Evolutionary conservation across 1,140 invertebrate genomes (phyloP).

Genomic region (Aphaenogaster rudis): DNA sequence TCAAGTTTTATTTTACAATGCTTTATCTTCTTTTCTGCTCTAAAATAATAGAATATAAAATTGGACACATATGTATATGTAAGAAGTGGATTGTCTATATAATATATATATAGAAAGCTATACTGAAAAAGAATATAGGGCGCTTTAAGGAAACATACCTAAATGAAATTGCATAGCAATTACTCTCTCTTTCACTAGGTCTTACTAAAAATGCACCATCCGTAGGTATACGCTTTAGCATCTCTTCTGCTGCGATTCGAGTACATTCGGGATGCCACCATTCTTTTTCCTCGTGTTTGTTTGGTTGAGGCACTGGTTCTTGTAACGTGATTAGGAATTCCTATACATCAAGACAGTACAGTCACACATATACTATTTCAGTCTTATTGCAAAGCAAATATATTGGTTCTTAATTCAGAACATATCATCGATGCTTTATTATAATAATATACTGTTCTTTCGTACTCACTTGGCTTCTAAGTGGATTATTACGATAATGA

Average conservation of each 20-base stretch:
- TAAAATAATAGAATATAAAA: slow-evolving; percentile 82
- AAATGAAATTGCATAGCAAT: slow-evolving; percentile 97
- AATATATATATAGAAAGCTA: not conserved
- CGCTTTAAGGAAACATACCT: slow-evolving; percentile 88
- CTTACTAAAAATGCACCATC: slow-evolving; percentile 98
- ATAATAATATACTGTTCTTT: slow-evolving; percentile 13
- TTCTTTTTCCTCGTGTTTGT: slow-evolving; percentile 97
- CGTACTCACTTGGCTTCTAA: slow-evolving; percentile 91
- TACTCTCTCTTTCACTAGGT: slow-evolving; percentile 94
- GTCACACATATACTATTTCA: slow-evolving; percentile 19
- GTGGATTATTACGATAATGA: slow-evolving; percentile 94
- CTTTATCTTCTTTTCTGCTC: slow-evolving; percentile 97
- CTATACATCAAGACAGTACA: slow-evolving; percentile 78
- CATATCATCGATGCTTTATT: not conserved
- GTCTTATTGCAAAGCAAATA: slow-evolving; percentile 19
- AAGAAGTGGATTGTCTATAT: slow-evolving; percentile 80
- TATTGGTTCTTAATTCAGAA: not conserved
- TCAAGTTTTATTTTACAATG: slow-evolving; percentile 97
- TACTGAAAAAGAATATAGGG: not conserved
- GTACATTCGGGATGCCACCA: slow-evolving; percentile 96
- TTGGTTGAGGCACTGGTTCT: slow-evolving; percentile 97
- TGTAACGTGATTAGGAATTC: slow-evolving; percentile 95
- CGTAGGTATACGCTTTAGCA: slow-evolving; percentile 92
- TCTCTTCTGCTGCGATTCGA: slow-evolving; percentile 94
- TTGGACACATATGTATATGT: not conserved